A percentile compares a stretch with the other conserved stretches of the same genome.
Evolutionary conservation across 2,888 invertebrate species (phyloP).

Genomic region (Leptopterna dolabrata): DNA sequence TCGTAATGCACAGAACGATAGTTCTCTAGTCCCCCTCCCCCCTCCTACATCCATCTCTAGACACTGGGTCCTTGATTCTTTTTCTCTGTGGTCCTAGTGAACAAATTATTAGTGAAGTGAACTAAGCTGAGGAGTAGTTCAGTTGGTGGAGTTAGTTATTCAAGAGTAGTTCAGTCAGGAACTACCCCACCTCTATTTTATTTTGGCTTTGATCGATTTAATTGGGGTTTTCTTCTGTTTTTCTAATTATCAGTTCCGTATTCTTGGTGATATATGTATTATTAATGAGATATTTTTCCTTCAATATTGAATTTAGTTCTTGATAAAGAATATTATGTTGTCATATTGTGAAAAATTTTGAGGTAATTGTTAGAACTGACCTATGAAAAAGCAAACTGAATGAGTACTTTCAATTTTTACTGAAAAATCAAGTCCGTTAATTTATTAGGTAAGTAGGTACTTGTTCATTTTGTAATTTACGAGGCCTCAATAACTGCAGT

Average conservation of each 20-base stretch:
- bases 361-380: background rate
- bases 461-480: background rate
- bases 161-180: too few species aligned
- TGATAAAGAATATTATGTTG: background rate
- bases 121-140: too few species aligned
- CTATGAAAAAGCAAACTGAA: background rate
- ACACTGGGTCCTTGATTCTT: too few species aligned
- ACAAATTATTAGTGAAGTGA: too few species aligned
- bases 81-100: too few species aligned
- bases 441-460: too few species aligned
- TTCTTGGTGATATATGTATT: background rate
- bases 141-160: too few species aligned
- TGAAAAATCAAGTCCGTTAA: background rate
- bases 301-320: background rate
- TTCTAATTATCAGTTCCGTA: background rate
- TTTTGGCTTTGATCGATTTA: too few species aligned
- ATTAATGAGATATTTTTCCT: background rate
- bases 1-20: too few species aligned
- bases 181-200: too few species aligned
- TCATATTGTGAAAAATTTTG: background rate
- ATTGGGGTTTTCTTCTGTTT: background rate
- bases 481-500: background rate
- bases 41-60: too few species aligned
- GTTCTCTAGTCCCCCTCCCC: too few species aligned
- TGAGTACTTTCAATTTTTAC: background rate